Conservation (phyloP, 2,797 vertebrate species). For the Malurus leucopterus region DNA sequence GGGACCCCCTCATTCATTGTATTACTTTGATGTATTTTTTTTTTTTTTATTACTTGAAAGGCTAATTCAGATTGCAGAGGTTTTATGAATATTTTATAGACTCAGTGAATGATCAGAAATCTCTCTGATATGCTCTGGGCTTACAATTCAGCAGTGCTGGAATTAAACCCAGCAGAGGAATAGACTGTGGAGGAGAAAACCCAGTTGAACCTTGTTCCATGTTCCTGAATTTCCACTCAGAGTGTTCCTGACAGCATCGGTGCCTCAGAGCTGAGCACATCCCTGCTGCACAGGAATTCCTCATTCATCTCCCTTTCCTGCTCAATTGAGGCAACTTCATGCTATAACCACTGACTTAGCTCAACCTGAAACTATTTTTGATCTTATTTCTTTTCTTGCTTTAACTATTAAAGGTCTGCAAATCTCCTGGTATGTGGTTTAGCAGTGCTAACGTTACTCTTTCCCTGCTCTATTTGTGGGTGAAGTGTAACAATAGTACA, state of each 20-base stretch:
- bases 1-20: not conserved
- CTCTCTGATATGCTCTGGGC: not conserved
- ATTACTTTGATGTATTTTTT: constrained; percentile 34
- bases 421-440: not conserved
- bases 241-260: not conserved
- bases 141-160: not conserved
- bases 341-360: not conserved
- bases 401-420: not conserved
- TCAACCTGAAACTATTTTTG: not conserved
- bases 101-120: not conserved
- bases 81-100: constrained; percentile 43
- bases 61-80: not conserved
- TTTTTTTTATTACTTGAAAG: constrained; percentile 28
- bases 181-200: not conserved
- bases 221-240: not conserved
- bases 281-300: not conserved
- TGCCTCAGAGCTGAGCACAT: not conserved
- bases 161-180: not conserved
- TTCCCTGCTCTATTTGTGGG: not conserved
- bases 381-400: not conserved
- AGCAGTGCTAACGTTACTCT: not conserved
- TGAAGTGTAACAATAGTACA: not conserved
- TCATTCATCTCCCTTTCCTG: not conserved
- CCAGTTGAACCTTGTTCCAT: not conserved
- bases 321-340: not conserved